Conservation (phyloP, 2,113 vertebrate genomes). For the Muntiacus reevesi region DNA sequence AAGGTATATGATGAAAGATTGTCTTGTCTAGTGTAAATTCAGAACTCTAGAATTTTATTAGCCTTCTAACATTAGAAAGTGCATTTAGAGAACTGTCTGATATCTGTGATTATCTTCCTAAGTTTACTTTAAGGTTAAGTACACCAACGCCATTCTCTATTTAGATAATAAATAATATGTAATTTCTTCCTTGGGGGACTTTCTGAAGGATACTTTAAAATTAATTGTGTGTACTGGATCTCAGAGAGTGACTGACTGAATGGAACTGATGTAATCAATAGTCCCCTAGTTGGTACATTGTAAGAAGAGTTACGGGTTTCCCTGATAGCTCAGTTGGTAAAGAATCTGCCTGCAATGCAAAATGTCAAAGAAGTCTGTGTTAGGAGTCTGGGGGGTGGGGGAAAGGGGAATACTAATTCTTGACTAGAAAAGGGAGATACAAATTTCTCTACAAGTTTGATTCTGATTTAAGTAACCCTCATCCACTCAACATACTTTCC, state of each 20-base stretch:
- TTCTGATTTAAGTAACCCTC: not conserved
- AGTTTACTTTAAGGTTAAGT: not conserved
- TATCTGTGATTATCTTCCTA: not conserved
- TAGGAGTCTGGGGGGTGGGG: not conserved
- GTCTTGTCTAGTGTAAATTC: not conserved
- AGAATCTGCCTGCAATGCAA: not conserved
- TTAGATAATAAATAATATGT: not conserved
- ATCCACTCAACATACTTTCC: not conserved
- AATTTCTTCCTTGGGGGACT: not conserved
- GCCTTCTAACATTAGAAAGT: not conserved
- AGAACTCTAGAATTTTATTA: not conserved
- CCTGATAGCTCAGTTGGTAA: not conserved
- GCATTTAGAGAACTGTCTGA: not conserved
- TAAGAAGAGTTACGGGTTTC: not conserved
- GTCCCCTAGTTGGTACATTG: not conserved
- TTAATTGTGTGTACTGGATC: slow-evolving; percentile 17
- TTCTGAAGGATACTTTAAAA: slow-evolving; percentile 38
- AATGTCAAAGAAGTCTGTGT: not conserved
- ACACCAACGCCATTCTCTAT: not conserved
- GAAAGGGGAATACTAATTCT: not conserved
- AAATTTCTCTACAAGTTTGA: slow-evolving; percentile 17
- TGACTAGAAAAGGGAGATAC: not conserved
- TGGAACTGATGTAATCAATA: slow-evolving; percentile 15
- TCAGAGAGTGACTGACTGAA: slow-evolving; percentile 17
- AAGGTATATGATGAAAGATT: not conserved